Percentiles rank a stretch among this genome's conserved stretches.
These are phyloP conservation scores for Merodon equestris DNA, from an alignment of 2,888 invertebrate genomes.

Conservation along the genomic window DNA sequence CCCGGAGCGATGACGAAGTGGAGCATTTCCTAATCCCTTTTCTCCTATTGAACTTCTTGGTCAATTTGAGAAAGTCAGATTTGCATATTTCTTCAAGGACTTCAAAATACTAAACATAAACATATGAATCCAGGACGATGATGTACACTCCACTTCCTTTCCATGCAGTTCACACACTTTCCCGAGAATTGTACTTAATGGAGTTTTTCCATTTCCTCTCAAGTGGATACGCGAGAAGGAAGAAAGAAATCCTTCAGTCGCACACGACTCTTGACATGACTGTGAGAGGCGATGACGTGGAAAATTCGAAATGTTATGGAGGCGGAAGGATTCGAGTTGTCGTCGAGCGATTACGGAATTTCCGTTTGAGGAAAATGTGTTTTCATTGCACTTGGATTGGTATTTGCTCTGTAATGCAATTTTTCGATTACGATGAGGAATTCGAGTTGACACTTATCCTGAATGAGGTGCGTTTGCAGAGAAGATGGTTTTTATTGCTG, in stretches of 20 bases:
- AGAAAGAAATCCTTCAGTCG: constrained; percentile 52
- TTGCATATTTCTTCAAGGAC: too few relatives aligned
- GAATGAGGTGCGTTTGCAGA: constrained; percentile 4
- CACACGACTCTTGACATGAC: constrained; percentile 46
- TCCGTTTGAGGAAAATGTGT: constrained; percentile 42
- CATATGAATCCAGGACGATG: too few relatives aligned
- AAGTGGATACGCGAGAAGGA: constrained; percentile 28
- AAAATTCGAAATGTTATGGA: constrained; percentile 20
- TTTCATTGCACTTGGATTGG: constrained; percentile 66
- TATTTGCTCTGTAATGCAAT: constrained; percentile 65
- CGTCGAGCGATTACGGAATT: constrained; percentile 40
- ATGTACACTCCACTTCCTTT: not conserved
- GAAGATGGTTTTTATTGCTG: too few relatives aligned
- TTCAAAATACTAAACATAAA: too few relatives aligned
- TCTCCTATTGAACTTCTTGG: too few relatives aligned
- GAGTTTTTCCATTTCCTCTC: constrained; percentile 47
- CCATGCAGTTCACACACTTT: constrained; percentile 13
- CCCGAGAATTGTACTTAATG: too few relatives aligned
- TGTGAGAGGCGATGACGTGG: constrained; percentile 28
- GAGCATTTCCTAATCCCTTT: too few relatives aligned
- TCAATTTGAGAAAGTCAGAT: too few relatives aligned
- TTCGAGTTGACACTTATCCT: constrained; percentile 56
- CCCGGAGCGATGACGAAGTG: not conserved
- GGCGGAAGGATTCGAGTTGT: constrained; percentile 19
- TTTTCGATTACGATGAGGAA: constrained; percentile 56